Conservation (phyloP, 2,113 vertebrate genomes). For the Calypte anna region DNA sequence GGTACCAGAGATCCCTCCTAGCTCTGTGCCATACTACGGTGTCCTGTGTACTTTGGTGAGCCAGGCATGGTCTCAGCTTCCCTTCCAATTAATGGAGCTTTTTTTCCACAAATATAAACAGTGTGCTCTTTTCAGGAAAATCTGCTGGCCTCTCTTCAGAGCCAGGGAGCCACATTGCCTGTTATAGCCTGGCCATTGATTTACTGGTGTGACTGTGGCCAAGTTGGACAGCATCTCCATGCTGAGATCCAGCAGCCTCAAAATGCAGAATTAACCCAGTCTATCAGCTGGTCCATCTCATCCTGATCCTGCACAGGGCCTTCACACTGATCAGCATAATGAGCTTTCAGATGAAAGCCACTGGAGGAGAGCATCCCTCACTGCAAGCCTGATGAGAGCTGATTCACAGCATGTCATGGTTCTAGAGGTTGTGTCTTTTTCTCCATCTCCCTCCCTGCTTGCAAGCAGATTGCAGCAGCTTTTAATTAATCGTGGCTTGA, state of each 20-base stretch:
- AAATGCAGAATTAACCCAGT: constrained; percentile 18
- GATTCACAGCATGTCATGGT: constrained; percentile 42
- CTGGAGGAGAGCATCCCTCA: constrained; percentile 51
- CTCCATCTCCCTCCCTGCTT: constrained; percentile 25
- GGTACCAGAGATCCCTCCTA: background rate
- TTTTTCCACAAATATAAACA: constrained; percentile 51
- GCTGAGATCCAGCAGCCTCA: constrained; percentile 32
- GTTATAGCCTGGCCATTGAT: constrained; percentile 48
- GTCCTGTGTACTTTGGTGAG: background rate
- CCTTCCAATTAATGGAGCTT: background rate
- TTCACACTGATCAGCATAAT: background rate
- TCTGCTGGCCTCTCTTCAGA: constrained; percentile 47
- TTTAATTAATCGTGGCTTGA: constrained; percentile 61
- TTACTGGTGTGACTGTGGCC: constrained; percentile 52
- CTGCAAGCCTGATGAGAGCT: constrained; percentile 11
- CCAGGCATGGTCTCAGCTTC: background rate
- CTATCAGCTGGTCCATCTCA: constrained; percentile 63
- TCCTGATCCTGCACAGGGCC: background rate
- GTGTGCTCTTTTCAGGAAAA: constrained; percentile 64
- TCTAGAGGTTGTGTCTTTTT: background rate
- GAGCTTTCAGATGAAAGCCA: constrained; percentile 26
- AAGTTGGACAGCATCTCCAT: constrained; percentile 2
- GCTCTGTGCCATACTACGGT: background rate
- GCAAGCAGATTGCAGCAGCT: constrained; percentile 31
- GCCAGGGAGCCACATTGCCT: constrained; percentile 33